phyloP scores from a whole-genome alignment of 1,140 invertebrate species.

The Drosophila bifasciata region DNA sequence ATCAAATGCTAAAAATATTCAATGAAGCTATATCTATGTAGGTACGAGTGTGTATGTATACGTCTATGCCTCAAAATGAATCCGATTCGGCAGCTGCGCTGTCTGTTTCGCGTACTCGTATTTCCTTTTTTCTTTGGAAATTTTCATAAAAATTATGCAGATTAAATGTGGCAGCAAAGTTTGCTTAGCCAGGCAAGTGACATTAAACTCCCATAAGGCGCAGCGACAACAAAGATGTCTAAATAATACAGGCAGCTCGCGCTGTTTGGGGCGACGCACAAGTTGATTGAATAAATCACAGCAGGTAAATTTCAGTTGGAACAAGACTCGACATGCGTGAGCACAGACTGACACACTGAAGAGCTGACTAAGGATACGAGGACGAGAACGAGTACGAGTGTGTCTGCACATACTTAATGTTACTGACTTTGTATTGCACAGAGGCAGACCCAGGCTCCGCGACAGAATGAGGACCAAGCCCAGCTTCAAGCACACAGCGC shows the following conservation, averaged over 20 bases:
- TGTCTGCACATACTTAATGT: slow-evolving; percentile 22
- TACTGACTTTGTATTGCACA: slow-evolving; percentile 49
- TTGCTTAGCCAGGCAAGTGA: slow-evolving; percentile 58
- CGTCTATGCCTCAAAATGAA: slow-evolving; percentile 18
- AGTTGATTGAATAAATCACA: slow-evolving; percentile 82
- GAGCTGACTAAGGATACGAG: background rate
- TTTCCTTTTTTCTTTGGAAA: slow-evolving; percentile 12
- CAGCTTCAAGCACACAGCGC: slow-evolving; percentile 5
- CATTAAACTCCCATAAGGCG: slow-evolving; percentile 76
- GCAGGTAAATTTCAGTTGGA: slow-evolving; percentile 55
- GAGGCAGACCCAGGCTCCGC: background rate
- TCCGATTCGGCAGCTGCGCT: background rate
- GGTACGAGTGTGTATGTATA: too few species aligned
- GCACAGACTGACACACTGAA: slow-evolving; percentile 31
- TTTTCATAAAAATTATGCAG: slow-evolving; percentile 79
- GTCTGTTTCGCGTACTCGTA: background rate
- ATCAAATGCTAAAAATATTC: background rate
- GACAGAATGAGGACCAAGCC: background rate
- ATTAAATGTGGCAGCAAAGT: slow-evolving; percentile 74
- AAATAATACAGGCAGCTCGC: slow-evolving; percentile 75
- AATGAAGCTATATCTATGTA: background rate
- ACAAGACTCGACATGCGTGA: slow-evolving; percentile 50
- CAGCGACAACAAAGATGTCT: slow-evolving; percentile 66
- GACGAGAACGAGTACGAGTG: background rate
- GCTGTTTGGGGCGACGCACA: slow-evolving; percentile 56